Conservation (phyloP, 92 coral and sea anemone genomes). For the Meandrina meandrites region DNA sequence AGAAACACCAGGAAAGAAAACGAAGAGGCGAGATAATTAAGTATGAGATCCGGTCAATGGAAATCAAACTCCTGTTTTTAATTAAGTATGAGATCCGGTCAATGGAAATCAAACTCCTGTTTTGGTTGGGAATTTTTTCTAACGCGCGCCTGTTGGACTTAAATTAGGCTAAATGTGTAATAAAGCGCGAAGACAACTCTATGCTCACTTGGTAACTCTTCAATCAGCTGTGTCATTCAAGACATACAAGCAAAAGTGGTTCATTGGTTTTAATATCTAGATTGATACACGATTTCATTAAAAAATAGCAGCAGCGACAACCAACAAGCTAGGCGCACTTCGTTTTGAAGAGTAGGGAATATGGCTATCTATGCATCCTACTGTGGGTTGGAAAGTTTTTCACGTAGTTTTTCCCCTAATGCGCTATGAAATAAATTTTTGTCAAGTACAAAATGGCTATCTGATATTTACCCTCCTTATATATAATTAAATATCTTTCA, state of each 20-base stretch:
- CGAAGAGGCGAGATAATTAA: too few relatives aligned
- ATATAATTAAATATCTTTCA: not conserved
- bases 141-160: too few relatives aligned
- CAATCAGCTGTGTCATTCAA: not conserved
- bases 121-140: too few relatives aligned
- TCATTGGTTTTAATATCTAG: not conserved
- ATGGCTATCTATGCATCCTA: not conserved
- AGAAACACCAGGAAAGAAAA: too few relatives aligned
- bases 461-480: not conserved
- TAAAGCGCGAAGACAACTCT: too few relatives aligned
- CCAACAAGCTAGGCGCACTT: not conserved
- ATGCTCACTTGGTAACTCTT: too few relatives aligned
- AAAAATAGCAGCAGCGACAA: not conserved
- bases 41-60: too few relatives aligned
- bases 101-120: too few relatives aligned
- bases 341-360: not conserved
- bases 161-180: too few relatives aligned
- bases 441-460: not conserved
- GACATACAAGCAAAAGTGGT: not conserved
- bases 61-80: too few relatives aligned
- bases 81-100: too few relatives aligned
- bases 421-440: not conserved
- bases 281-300: not conserved
- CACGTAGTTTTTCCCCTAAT: not conserved
- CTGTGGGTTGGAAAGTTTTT: not conserved